Percentiles rank a stretch among this genome's conserved stretches.
Evolutionary conservation across 2,797 vertebrate species (phyloP).

Genomic region (Microctenopoma stevenorrisi): DNA sequence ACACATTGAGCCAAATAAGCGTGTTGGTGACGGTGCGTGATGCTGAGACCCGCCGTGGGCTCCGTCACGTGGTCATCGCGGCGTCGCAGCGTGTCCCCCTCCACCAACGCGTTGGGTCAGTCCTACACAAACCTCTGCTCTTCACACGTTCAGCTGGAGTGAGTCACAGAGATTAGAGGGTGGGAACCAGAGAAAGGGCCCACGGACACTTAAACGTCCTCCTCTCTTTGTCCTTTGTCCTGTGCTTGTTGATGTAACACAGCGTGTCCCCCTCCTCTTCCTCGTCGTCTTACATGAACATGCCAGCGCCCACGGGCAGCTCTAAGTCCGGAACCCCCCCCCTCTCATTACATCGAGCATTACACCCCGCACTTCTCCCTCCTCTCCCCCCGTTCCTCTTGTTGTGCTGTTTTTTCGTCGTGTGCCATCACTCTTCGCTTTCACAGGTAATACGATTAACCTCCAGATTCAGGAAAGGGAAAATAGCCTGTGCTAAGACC

Average conservation of each 20-base stretch:
- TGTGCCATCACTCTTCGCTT: slow-evolving; percentile 37
- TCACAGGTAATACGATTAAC: slow-evolving; percentile 69
- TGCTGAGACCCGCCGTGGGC: no score
- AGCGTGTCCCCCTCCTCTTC: not conserved
- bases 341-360: not conserved
- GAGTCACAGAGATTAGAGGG: not conserved
- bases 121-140: not conserved
- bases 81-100: no score
- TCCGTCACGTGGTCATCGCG: no score
- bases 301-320: slow-evolving; percentile 2
- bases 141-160: not conserved
- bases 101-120: no score
- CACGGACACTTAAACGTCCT: not conserved
- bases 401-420: slow-evolving; percentile 31
- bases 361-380: not conserved
- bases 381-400: not conserved
- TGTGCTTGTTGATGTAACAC: not conserved
- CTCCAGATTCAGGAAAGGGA: slow-evolving; percentile 52
- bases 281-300: not conserved
- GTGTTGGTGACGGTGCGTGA: no score
- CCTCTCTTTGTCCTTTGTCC: no score
- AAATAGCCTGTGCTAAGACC: slow-evolving; percentile 51
- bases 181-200: not conserved
- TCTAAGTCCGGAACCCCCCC: slow-evolving; percentile 3
- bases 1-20: no score